A percentile compares a stretch with the other conserved stretches of the same genome.
These are phyloP conservation scores for Zosterops borbonicus DNA, from an alignment of 2,113 vertebrate genomes.

Conservation along the genomic window DNA sequence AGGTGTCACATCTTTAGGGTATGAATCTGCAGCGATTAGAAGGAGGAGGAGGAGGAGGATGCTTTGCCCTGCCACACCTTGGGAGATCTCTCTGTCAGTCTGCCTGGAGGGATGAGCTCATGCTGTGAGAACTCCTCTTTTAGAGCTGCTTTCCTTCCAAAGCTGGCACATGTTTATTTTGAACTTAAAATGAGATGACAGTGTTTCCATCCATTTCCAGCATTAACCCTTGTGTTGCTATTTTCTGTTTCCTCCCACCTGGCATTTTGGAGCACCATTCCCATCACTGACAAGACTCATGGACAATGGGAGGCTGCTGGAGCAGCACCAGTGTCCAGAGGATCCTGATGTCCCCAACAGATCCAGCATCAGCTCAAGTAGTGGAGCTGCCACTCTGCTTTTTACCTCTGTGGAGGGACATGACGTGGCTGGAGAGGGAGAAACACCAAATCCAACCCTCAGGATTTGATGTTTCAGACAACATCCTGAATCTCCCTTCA, in stretches of 20 bases:
- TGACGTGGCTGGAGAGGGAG: not conserved
- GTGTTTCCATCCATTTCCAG: not conserved
- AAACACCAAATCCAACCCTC: not conserved
- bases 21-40: accelerated
- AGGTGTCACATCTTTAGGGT: not conserved
- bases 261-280: not conserved
- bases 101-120: slow-evolving; percentile 1
- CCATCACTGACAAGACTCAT: not conserved
- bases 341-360: not conserved
- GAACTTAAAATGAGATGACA: not conserved
- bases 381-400: not conserved
- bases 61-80: not conserved
- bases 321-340: not conserved
- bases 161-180: slow-evolving; percentile 2
- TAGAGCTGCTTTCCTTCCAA: slow-evolving; percentile 6
- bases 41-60: not conserved
- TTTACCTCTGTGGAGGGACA: not conserved
- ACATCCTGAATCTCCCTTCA: not conserved
- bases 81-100: not conserved
- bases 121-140: not conserved
- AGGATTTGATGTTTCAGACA: not conserved
- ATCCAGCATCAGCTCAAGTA: not conserved
- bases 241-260: not conserved
- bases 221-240: not conserved
- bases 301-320: accelerated